Conservation (phyloP, 2,797 vertebrate species). For the Acomys russatus region DNA sequence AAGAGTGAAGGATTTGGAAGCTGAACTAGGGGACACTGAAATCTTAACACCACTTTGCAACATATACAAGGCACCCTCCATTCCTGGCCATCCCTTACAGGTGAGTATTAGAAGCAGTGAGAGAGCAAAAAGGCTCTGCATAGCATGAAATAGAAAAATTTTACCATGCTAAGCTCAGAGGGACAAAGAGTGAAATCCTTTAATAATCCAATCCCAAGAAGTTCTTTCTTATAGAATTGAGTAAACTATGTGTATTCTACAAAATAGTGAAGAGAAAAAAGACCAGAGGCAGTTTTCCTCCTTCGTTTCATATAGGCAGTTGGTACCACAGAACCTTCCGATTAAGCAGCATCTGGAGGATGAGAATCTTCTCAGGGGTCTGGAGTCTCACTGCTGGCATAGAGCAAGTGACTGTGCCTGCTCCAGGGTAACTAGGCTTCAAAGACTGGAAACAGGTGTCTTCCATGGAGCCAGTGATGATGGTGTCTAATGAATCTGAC, state of each 20-base stretch:
- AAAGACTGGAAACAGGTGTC: background rate
- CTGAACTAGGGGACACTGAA: slow-evolving; percentile 88
- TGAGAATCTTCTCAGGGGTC: background rate
- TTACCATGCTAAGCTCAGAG: background rate
- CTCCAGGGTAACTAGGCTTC: too few species aligned
- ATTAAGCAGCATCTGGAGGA: too few species aligned
- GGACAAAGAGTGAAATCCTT: background rate
- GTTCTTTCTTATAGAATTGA: background rate
- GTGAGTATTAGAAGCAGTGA: slow-evolving; percentile 76
- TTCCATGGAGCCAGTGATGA: background rate
- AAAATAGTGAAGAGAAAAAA: background rate
- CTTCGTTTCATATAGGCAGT: too few species aligned
- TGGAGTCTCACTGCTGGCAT: background rate
- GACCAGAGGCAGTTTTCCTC: background rate
- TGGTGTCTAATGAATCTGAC: background rate
- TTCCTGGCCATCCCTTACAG: slow-evolving; percentile 85
- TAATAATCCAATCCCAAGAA: background rate
- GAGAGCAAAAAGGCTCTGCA: background rate
- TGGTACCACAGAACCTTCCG: background rate
- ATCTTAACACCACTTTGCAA: slow-evolving; percentile 86
- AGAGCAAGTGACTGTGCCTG: background rate
- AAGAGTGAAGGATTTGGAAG: slow-evolving; percentile 83
- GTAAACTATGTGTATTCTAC: background rate
- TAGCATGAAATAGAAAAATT: background rate
- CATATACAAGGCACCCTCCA: slow-evolving; percentile 85